Percentiles rank a stretch among this genome's conserved stretches.
Evolutionary conservation across 1,140 invertebrate species (phyloP).

Genomic region (Pissodes strobi): DNA sequence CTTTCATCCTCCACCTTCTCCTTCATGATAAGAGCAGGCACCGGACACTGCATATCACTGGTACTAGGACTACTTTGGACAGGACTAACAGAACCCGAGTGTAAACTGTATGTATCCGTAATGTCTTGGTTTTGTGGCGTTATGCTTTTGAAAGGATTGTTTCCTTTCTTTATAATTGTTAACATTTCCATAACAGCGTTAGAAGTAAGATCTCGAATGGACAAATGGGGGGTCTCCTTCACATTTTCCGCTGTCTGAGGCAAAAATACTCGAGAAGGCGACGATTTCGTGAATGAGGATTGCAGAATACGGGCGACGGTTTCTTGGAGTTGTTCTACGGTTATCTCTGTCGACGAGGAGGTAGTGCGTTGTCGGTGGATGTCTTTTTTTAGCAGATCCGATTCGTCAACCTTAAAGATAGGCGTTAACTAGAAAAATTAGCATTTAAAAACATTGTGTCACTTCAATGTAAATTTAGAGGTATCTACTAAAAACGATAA

Average conservation of each 20-base stretch:
- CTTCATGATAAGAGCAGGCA: conserved; percentile 50
- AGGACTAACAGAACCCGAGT: conserved; percentile 46
- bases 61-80: conserved; percentile 42
- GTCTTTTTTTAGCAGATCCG: conserved; percentile 51
- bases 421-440: conserved; percentile 6
- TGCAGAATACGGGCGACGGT: conserved; percentile 67
- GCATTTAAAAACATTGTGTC: no score
- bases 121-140: conserved; percentile 57
- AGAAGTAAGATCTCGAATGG: conserved; percentile 62
- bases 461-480: no score
- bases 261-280: conserved; percentile 65
- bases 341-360: conserved; percentile 49
- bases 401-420: conserved; percentile 48
- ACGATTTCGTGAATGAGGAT: conserved; percentile 67
- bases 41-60: conserved; percentile 58
- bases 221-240: conserved; percentile 56
- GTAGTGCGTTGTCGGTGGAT: conserved; percentile 44
- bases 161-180: conserved; percentile 62
- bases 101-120: conserved; percentile 55
- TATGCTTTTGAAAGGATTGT: conserved; percentile 66
- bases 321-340: conserved; percentile 65
- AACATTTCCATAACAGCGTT: conserved; percentile 73
- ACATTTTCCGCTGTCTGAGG: conserved; percentile 64
- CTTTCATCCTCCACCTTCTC: conserved; percentile 50
- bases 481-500: no score